Evolutionary conservation across 92 coral and sea anemone species (phyloP), one percentile per base, ranked within the genome.

Genomic region (Phenganax stokvisi): DNA sequence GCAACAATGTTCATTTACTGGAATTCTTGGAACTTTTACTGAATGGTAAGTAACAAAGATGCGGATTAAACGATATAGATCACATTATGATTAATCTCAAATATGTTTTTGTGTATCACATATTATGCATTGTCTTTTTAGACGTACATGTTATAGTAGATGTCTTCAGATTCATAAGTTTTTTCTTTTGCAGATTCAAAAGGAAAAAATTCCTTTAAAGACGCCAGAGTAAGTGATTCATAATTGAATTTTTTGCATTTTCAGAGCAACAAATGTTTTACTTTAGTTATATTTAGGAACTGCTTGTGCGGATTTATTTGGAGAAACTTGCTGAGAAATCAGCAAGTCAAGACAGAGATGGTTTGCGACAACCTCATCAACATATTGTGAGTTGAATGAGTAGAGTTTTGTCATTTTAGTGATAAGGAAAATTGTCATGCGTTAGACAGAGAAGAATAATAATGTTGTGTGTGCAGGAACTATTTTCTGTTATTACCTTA

Each of bases 21-120:
- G 92, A 89, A 70, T 94, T 92, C 64, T 81, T 94, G 60, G 97
- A 94, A 68, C 89, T 93, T 56, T 83, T 94, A 56, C 86, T 92
- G 11, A 94, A 87, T 80, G 98, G 98, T 94, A 71, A 72, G 77
- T 70, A 30, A 28, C 65, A 77, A 4, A 54, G 25, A 66, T 57
- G 69, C 56, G 15, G n/a, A 59, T 59, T 20, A 59, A 13, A 59
- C 25, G 25, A 20, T 20, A 20, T 20, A 20, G 16, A 13, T 59
- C 2, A 20, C 1, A 1, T 6, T 13, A 20, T 59, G 27, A 59
- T 13, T 59, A 59, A 59, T 13, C 25, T 3, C 4, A 1, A 59
- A 3, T 59, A 13, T 13, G 7, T 59, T 13, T 59, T 37, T 5
- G 2, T 37, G 47, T 37, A 37, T 37, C 47, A 37, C 5, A 37